Conservation (phyloP, 2,113 vertebrate species). For the Bufo gargarizans region DNA sequence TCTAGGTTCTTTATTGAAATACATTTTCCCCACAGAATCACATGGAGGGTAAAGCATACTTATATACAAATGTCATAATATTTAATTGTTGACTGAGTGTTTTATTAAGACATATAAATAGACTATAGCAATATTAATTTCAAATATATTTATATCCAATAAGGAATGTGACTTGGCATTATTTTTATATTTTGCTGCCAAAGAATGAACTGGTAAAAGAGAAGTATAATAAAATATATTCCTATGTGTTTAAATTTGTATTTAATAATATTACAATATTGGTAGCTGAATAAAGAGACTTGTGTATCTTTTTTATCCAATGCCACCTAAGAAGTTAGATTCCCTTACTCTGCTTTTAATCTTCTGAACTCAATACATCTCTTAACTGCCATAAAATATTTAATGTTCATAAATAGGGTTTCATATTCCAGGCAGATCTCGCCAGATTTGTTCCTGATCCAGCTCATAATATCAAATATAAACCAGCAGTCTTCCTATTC, state of each 20-base stretch:
- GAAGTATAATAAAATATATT: conserved; percentile 35
- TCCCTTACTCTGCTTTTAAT: conserved; percentile 20
- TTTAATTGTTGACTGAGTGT: conserved; percentile 42
- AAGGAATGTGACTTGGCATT: conserved; percentile 40
- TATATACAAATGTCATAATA: conserved; percentile 29
- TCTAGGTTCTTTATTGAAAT: neutral
- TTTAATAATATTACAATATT: conserved; percentile 36
- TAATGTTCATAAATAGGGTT: conserved; percentile 25
- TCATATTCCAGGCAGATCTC: conserved; percentile 23
- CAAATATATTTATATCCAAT: conserved; percentile 42
- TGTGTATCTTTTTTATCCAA: conserved; percentile 22
- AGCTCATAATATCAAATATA: conserved; percentile 24
- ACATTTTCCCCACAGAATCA: neutral
- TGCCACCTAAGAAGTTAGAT: conserved; percentile 48
- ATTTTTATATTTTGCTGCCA: conserved; percentile 35
- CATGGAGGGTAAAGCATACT: neutral
- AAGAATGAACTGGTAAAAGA: conserved; percentile 43
- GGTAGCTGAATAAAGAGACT: conserved; percentile 38
- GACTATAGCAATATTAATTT: conserved; percentile 44
- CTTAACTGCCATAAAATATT: conserved; percentile 29
- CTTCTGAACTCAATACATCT: conserved; percentile 28
- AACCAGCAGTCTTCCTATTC: conserved; percentile 1
- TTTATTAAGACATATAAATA: conserved; percentile 46
- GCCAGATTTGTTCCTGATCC: conserved; percentile 33
- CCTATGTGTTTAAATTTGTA: conserved; percentile 33